phyloP scores from a whole-genome alignment of 2,797 vertebrate genomes.

The Schizopygopsis malacanthus region DNA sequence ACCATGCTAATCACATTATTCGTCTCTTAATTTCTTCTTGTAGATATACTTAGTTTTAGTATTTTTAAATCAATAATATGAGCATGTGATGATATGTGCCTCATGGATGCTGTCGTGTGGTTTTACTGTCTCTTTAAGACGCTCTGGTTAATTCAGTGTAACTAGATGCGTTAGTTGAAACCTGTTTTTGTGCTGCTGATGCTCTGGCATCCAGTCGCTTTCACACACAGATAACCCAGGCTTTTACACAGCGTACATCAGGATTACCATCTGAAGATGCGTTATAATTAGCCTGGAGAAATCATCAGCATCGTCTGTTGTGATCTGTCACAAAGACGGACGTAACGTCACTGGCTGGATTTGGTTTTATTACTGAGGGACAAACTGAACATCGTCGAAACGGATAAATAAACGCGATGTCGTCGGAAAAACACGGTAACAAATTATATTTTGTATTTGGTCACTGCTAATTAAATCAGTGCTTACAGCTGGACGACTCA shows the following conservation, averaged over 20 bases:
- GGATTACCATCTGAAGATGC: constrained; percentile 64
- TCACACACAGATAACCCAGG: constrained; percentile 6
- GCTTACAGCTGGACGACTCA: neutral
- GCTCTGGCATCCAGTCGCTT: constrained; percentile 41
- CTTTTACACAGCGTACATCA: constrained; percentile 12
- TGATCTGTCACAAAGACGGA: constrained; percentile 56
- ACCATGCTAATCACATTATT: neutral
- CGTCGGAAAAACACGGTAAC: constrained; percentile 83
- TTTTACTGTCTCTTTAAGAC: constrained; percentile 80
- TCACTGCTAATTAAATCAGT: neutral
- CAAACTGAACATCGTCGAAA: constrained; percentile 57
- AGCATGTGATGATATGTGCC: neutral
- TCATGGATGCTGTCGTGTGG: neutral
- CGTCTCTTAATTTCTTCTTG: neutral
- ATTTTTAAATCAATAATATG: neutral
- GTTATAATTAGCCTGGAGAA: constrained; percentile 61
- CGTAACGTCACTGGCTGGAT: constrained; percentile 48
- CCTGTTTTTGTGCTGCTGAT: constrained; percentile 64
- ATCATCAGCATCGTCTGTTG: constrained; percentile 61
- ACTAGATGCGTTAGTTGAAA: constrained; percentile 71
- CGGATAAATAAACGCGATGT: constrained; percentile 71
- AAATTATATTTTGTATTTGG: neutral
- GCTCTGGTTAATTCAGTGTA: constrained; percentile 79
- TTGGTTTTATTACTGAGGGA: constrained; percentile 47
- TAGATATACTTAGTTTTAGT: neutral